These are phyloP conservation scores for Hypomecis atomaria DNA, from an alignment of 2,888 invertebrate genomes.

Conservation along the genomic window DNA sequence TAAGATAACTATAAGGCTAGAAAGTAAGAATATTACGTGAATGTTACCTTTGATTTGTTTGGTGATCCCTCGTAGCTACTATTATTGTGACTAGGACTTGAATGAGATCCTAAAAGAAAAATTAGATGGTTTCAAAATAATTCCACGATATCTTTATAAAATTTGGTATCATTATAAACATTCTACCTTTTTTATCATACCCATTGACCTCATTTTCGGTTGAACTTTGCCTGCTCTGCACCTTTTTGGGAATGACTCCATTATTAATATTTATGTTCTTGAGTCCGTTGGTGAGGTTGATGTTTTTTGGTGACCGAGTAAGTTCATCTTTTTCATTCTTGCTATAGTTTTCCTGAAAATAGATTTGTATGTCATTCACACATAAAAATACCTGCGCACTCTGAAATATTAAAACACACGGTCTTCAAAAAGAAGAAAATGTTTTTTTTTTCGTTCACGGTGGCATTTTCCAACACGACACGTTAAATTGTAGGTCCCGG, in stretches of 20 bases:
- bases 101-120: conserved; percentile 64
- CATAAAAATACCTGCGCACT: no score
- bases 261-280: conserved; percentile 77
- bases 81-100: conserved; percentile 73
- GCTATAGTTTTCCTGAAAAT: conserved; percentile 51
- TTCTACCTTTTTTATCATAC: conserved; percentile 70
- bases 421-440: no score
- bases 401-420: no score
- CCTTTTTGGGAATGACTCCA: conserved; percentile 72
- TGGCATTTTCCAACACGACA: no score
- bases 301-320: conserved; percentile 71
- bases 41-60: conserved; percentile 73
- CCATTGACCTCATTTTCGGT: conserved; percentile 71
- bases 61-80: conserved; percentile 77
- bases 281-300: conserved; percentile 74
- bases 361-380: neutral
- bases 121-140: neutral
- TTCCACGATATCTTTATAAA: neutral
- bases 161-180: neutral
- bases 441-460: no score
- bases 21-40: neutral
- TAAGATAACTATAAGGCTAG: no score
- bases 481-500: no score
- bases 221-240: conserved; percentile 72
- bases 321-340: conserved; percentile 57